These are phyloP conservation scores for Perdix hodgsoniae DNA, from an alignment of 2,797 vertebrate genomes.

Conservation along the genomic window DNA sequence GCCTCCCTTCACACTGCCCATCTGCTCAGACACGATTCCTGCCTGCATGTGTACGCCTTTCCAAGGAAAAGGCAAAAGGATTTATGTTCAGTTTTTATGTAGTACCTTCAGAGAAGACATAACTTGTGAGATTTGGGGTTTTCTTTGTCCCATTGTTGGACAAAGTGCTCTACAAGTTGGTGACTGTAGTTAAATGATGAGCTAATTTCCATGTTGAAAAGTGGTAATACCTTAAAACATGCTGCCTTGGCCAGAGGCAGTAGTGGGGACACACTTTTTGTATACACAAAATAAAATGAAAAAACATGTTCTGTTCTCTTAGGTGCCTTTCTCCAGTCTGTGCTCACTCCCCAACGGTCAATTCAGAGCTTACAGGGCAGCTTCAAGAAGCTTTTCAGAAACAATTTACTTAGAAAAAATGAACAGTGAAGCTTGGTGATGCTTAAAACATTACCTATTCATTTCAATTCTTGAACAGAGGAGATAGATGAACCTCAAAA, in stretches of 20 bases:
- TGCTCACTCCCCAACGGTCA: neutral
- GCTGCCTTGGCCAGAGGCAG: neutral
- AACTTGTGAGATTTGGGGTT: neutral
- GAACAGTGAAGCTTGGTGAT: neutral
- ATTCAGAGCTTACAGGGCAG: neutral
- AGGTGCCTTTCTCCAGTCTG: neutral
- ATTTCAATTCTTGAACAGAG: neutral
- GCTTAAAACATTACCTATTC: neutral
- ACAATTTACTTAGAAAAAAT: neutral
- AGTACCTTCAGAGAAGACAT: neutral
- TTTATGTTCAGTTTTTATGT: neutral
- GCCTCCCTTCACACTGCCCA: neutral
- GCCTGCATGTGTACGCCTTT: fast-evolving
- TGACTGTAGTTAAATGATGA: neutral
- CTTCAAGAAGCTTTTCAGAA: neutral
- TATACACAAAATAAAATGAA: neutral
- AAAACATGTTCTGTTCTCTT: neutral
- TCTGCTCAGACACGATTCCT: neutral
- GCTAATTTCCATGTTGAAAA: neutral
- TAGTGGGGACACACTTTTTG: neutral
- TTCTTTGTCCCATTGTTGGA: neutral
- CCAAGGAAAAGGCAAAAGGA: neutral
- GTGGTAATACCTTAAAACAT: neutral
- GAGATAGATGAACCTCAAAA: neutral
- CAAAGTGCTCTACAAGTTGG: neutral